Evolutionary conservation across 1,140 invertebrate species (phyloP).

Genomic region (Heliconius himera): DNA sequence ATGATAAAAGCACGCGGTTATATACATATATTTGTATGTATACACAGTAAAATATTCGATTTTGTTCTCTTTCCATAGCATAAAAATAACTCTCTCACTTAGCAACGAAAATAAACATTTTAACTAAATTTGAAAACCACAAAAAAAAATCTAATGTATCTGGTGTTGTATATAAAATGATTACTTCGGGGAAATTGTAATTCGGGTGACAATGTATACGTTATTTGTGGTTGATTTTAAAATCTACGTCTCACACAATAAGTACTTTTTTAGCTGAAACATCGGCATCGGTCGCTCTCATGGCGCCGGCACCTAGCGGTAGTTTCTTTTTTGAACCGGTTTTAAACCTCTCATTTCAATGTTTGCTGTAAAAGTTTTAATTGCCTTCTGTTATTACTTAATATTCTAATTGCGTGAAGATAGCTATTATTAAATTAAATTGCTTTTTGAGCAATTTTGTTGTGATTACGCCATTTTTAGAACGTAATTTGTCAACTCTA

Average conservation of each 20-base stretch:
- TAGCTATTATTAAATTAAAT: not conserved
- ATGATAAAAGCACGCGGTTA: no score
- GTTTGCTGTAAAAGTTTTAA: conserved; percentile 25
- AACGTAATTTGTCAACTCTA: not conserved
- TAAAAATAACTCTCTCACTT: not conserved
- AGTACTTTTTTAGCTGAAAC: conserved; percentile 9
- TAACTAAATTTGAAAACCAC: not conserved
- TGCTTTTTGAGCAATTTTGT: not conserved
- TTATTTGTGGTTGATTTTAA: conserved; percentile 7
- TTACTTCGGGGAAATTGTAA: conserved; percentile 4
- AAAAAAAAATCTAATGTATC: not conserved
- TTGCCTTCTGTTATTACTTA: conserved; percentile 18
- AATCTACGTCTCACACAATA: not conserved
- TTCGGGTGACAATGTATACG: conserved; percentile 4
- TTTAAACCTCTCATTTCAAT: conserved; percentile 22
- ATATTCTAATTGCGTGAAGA: conserved; percentile 17
- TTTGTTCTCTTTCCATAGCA: not conserved
- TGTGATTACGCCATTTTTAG: not conserved
- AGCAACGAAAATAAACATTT: not conserved
- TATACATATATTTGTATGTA: not conserved
- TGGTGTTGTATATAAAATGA: conserved; percentile 21
- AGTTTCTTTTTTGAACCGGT: conserved; percentile 42
- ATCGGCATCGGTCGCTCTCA: conserved; percentile 18
- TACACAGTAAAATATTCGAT: not conserved
- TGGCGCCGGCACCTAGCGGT: conserved; percentile 36